These are phyloP conservation scores for Thumatha senex DNA, from an alignment of 2,888 invertebrate species.

Conservation along the genomic window DNA sequence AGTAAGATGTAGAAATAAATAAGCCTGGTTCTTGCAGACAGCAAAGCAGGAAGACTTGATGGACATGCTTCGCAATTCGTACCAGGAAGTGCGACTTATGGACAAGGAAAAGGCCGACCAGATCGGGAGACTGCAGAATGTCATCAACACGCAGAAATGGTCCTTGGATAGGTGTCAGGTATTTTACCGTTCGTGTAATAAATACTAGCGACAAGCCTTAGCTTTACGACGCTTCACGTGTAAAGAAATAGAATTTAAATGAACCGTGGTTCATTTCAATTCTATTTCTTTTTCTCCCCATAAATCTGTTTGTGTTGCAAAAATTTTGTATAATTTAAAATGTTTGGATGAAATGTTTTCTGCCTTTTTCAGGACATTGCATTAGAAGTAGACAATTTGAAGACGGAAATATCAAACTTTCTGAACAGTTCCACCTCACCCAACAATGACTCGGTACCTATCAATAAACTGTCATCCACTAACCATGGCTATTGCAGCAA, in stretches of 20 bases:
- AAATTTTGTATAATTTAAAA: no score
- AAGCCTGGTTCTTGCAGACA: conserved; percentile 40
- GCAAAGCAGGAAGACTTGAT: conserved; percentile 71
- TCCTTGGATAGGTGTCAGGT: conserved; percentile 63
- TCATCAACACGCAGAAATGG: conserved; percentile 54
- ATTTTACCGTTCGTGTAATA: neutral
- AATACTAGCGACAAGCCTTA: neutral
- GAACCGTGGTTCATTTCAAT: no score
- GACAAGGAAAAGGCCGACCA: conserved; percentile 56
- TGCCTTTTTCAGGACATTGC: conserved; percentile 62
- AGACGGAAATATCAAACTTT: conserved; percentile 68
- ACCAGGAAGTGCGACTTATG: conserved; percentile 55
- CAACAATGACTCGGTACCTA: conserved; percentile 73
- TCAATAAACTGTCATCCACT: neutral
- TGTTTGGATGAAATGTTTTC: no score
- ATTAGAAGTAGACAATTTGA: conserved; percentile 66
- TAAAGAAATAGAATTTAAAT: no score
- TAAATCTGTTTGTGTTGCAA: no score
- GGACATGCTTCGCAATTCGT: conserved; percentile 62
- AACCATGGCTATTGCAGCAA: neutral
- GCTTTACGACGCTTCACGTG: neutral
- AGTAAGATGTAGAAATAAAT: no score
- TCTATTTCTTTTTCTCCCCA: no score
- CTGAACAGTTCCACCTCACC: conserved; percentile 54
- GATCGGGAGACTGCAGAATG: conserved; percentile 49